Percentiles rank a stretch among this genome's conserved stretches.
These are phyloP conservation scores for Hydraecia micacea DNA, from an alignment of 2,888 invertebrate genomes.

Conservation along the genomic window DNA sequence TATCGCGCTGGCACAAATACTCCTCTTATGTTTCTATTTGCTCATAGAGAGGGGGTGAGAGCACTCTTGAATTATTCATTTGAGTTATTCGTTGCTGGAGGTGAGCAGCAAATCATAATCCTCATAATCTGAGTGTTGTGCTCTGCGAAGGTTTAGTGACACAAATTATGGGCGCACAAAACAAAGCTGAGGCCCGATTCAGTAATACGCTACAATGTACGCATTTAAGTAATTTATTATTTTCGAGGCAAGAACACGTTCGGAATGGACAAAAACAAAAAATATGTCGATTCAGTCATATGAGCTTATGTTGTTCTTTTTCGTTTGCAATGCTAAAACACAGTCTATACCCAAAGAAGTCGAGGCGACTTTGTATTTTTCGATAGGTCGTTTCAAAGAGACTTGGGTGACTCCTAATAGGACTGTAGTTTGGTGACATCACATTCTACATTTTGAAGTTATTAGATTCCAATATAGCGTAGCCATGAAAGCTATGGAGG, in stretches of 20 bases:
- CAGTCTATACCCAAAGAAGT: neutral
- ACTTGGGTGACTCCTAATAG: conserved; percentile 3
- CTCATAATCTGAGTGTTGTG: conserved; percentile 62
- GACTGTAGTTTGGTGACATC: neutral
- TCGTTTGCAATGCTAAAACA: conserved; percentile 11
- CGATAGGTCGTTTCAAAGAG: conserved; percentile 20
- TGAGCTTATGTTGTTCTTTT: conserved; percentile 15
- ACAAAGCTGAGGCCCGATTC: conserved; percentile 45
- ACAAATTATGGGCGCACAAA: conserved; percentile 57
- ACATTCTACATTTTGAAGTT: neutral
- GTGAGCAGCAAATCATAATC: conserved; percentile 67
- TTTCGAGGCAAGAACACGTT: conserved; percentile 13
- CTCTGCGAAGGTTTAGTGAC: conserved; percentile 58
- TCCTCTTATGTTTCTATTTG: conserved; percentile 67
- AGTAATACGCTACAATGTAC: conserved; percentile 43
- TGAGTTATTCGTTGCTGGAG: conserved; percentile 60
- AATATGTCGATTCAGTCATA: conserved; percentile 32
- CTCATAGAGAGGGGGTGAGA: conserved; percentile 54
- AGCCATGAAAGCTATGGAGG: neutral
- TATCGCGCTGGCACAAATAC: conserved; percentile 61
- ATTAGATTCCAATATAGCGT: neutral
- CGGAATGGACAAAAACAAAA: conserved; percentile 33
- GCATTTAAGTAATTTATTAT: conserved; percentile 34
- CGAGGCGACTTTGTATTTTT: neutral
- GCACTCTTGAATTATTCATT: conserved; percentile 67